These are phyloP conservation scores for Thymallus thymallus DNA, from an alignment of 2,113 vertebrate species.

Conservation along the genomic window DNA sequence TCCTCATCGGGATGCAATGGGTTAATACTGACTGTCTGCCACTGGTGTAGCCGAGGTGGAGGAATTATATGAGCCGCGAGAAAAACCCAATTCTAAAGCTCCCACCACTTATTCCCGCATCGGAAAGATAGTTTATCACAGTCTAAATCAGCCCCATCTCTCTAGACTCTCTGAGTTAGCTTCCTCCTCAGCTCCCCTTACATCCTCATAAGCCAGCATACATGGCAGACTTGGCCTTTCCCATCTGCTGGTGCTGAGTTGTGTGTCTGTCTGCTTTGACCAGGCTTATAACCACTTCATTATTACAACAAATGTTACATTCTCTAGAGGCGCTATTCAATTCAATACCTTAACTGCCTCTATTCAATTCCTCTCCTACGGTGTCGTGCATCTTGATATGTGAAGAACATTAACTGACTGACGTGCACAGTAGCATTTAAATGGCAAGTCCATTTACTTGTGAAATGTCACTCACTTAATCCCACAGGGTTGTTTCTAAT, in stretches of 20 bases:
- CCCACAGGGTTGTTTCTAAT: too few species aligned
- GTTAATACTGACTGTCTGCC: not conserved
- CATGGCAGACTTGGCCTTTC: too few species aligned
- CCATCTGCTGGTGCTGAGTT: constrained; percentile 25
- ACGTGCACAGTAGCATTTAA: too few species aligned
- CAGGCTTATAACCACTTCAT: not conserved
- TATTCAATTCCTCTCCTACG: too few species aligned
- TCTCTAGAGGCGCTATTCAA: too few species aligned
- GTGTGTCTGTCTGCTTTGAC: not conserved
- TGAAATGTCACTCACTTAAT: too few species aligned
- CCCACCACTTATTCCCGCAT: constrained; percentile 30
- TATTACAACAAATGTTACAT: constrained; percentile 1
- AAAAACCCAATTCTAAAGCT: constrained; percentile 9
- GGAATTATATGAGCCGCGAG: not conserved
- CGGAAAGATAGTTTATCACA: constrained; percentile 38
- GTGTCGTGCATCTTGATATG: too few species aligned
- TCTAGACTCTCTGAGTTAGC: not conserved
- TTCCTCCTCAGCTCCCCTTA: too few species aligned
- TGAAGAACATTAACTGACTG: too few species aligned
- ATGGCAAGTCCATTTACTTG: too few species aligned
- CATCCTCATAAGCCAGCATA: too few species aligned
- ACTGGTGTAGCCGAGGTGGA: not conserved
- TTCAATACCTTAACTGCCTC: too few species aligned
- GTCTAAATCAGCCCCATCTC: constrained; percentile 44
- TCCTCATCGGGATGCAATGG: not conserved